Conservation (phyloP, 2,888 invertebrate species). For the Megalurothrips usitatus region DNA sequence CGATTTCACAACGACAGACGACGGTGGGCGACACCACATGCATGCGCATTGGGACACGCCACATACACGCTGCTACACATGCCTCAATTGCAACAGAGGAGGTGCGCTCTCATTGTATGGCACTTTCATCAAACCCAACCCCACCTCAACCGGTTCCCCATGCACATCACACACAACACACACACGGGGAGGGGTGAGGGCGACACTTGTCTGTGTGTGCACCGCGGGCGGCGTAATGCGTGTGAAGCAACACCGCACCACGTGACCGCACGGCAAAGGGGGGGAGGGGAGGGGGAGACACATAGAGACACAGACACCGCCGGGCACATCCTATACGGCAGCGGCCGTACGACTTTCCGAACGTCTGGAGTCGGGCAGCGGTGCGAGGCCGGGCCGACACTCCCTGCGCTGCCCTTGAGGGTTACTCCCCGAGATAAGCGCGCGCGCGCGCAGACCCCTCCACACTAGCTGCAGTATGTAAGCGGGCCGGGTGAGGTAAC, state of each 20-base stretch:
- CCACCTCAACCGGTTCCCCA: too few species aligned
- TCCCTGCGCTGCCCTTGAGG: background rate
- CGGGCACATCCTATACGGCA: background rate
- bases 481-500: background rate
- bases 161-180: background rate
- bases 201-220: background rate
- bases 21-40: too few species aligned
- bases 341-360: background rate
- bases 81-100: too few species aligned
- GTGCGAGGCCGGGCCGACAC: background rate
- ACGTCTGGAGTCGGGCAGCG: too few species aligned
- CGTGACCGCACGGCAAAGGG: background rate
- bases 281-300: background rate
- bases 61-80: too few species aligned
- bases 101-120: too few species aligned
- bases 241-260: background rate
- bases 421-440: too few species aligned
- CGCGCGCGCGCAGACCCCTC: too few species aligned
- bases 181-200: background rate
- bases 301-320: constrained; percentile 1
- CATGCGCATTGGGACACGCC: too few species aligned
- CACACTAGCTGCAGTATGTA: too few species aligned
- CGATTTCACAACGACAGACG: too few species aligned
- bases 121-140: too few species aligned
- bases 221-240: background rate